phyloP scores from a whole-genome alignment of 2,113 vertebrate species.

The Vulpes ferrilata region DNA sequence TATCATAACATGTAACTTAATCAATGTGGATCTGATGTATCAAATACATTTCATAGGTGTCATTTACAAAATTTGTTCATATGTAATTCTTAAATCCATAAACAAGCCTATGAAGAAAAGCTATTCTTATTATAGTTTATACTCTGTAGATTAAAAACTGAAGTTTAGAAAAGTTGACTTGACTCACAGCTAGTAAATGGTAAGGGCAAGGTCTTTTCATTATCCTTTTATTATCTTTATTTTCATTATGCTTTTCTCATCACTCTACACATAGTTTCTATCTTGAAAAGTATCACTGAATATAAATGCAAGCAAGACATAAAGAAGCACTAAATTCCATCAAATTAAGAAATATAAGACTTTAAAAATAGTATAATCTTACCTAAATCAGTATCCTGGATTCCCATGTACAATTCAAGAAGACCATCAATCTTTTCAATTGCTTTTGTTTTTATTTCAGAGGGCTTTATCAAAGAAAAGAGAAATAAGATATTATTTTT shows the following conservation, averaged over 20 bases:
- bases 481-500: slow-evolving; percentile 49
- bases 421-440: slow-evolving; percentile 96
- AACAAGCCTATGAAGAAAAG: neutral
- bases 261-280: neutral
- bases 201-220: neutral
- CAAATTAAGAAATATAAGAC: neutral
- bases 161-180: neutral
- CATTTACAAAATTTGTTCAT: neutral
- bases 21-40: neutral
- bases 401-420: slow-evolving; percentile 98
- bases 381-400: slow-evolving; percentile 97
- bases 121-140: neutral
- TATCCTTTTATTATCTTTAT: neutral
- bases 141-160: neutral
- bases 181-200: neutral
- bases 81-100: neutral
- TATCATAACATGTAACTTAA: neutral
- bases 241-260: slow-evolving; percentile 11
- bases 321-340: slow-evolving; percentile 34
- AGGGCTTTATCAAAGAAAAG: slow-evolving; percentile 88
- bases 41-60: neutral
- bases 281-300: neutral
- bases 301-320: neutral
- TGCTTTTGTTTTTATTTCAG: slow-evolving; percentile 95
- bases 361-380: slow-evolving; percentile 79